A percentile compares a stretch with the other conserved stretches of the same genome.
phyloP scores from a whole-genome alignment of 2,797 vertebrate genomes.

The Hafferia zeledoni region DNA sequence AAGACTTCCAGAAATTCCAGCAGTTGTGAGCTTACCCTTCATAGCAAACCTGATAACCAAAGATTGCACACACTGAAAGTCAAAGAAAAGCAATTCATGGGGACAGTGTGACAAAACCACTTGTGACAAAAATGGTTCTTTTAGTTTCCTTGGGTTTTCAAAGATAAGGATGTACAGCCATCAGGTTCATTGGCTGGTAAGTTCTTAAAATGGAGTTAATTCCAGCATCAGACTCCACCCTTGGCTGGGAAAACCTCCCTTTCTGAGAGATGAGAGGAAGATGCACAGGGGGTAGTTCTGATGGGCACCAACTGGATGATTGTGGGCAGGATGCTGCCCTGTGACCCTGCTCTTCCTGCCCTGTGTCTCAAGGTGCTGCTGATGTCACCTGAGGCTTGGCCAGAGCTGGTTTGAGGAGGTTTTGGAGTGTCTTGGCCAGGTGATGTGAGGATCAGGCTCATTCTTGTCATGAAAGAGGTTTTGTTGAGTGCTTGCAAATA shows the following conservation, averaged over 20 bases:
- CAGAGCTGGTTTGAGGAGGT: background rate
- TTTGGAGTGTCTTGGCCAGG: background rate
- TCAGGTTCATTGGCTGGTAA: background rate
- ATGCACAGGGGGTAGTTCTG: accelerated
- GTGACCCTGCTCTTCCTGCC: background rate
- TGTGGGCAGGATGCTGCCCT: background rate
- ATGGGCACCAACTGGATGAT: background rate
- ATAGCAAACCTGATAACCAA: background rate
- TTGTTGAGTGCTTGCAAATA: background rate
- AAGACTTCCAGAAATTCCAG: background rate
- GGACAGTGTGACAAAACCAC: background rate
- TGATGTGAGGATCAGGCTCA: background rate
- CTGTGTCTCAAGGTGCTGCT: background rate
- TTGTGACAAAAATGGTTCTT: accelerated
- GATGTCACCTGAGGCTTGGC: background rate
- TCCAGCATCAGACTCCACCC: background rate
- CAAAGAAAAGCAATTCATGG: background rate
- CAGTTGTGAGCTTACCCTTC: background rate
- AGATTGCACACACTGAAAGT: background rate
- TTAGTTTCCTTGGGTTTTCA: background rate
- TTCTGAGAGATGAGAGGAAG: background rate
- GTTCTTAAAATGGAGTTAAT: background rate
- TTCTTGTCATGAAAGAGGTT: background rate
- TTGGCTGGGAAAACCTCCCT: background rate
- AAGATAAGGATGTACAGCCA: background rate